Conservation (phyloP, 2,888 invertebrate species). For the Unio pictorum region DNA sequence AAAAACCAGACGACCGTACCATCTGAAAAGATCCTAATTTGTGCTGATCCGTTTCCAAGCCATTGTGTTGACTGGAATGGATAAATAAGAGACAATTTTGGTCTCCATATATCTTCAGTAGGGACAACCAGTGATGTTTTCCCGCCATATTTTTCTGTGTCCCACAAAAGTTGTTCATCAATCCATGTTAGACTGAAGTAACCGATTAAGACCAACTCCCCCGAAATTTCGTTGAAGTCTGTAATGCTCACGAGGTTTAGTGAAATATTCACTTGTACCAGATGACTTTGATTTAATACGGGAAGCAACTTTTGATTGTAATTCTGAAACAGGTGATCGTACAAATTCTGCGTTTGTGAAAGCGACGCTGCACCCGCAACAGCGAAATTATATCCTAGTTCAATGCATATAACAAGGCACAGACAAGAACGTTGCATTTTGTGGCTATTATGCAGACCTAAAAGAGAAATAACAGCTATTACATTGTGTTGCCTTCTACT, state of each 20-base stretch:
- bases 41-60: slow-evolving; percentile 8
- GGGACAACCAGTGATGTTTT: slow-evolving; percentile 5
- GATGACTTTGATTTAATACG: background rate
- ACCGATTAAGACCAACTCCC: slow-evolving; percentile 9
- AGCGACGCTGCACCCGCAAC: background rate
- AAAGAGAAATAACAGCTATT: no score
- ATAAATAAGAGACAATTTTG: slow-evolving; percentile 10
- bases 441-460: no score
- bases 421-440: no score
- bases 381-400: background rate
- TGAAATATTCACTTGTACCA: background rate
- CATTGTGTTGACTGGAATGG: background rate
- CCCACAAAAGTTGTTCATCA: slow-evolving; percentile 19
- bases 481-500: no score
- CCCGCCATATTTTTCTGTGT: slow-evolving; percentile 4
- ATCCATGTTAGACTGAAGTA: slow-evolving; percentile 6
- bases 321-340: slow-evolving; percentile 5
- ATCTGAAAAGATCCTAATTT: slow-evolving; percentile 4
- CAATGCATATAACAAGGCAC: no score
- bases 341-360: slow-evolving; percentile 1
- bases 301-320: slow-evolving; percentile 15
- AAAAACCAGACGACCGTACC: slow-evolving; percentile 10
- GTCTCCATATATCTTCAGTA: slow-evolving; percentile 17
- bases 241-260: slow-evolving; percentile 11
- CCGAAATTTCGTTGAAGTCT: slow-evolving; percentile 22